Conservation (phyloP, 2,888 invertebrate genomes). For the Brachypterus glaber region DNA sequence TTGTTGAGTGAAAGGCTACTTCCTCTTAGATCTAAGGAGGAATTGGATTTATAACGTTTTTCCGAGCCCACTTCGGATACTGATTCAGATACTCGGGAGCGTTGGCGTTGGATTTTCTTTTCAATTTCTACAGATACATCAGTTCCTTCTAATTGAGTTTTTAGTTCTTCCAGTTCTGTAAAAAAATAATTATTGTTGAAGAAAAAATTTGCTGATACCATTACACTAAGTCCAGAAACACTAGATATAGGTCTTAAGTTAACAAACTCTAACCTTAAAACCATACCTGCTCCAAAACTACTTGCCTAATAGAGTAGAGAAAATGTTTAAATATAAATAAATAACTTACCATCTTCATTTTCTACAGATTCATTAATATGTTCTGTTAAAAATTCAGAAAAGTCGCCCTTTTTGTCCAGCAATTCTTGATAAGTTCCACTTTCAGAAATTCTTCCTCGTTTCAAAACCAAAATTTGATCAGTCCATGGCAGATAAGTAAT, state of each 20-base stretch:
- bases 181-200: slow-evolving; percentile 5
- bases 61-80: slow-evolving; percentile 8
- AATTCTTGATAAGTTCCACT: slow-evolving; percentile 43
- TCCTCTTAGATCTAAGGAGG: slow-evolving; percentile 22
- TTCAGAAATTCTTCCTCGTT: slow-evolving; percentile 43
- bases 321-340: too few relatives aligned
- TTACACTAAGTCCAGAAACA: too few relatives aligned
- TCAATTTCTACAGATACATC: slow-evolving; percentile 52
- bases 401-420: slow-evolving; percentile 35
- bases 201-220: background rate
- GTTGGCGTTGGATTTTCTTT: slow-evolving; percentile 51
- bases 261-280: too few relatives aligned
- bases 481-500: slow-evolving; percentile 48
- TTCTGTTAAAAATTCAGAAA: slow-evolving; percentile 33
- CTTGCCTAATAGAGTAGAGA: too few relatives aligned
- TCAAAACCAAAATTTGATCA: slow-evolving; percentile 44
- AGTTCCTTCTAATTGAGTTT: slow-evolving; percentile 58
- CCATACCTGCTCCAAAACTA: too few relatives aligned
- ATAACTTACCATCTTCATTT: slow-evolving; percentile 29
- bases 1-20: slow-evolving; percentile 31
- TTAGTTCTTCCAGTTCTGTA: slow-evolving; percentile 53
- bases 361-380: slow-evolving; percentile 30
- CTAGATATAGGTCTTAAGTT: too few relatives aligned
- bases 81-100: slow-evolving; percentile 49
- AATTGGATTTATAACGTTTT: slow-evolving; percentile 28